Base-by-base conservation (phyloP, 2,113 vertebrate species). In the Lutjanus erythropterus region DNA sequence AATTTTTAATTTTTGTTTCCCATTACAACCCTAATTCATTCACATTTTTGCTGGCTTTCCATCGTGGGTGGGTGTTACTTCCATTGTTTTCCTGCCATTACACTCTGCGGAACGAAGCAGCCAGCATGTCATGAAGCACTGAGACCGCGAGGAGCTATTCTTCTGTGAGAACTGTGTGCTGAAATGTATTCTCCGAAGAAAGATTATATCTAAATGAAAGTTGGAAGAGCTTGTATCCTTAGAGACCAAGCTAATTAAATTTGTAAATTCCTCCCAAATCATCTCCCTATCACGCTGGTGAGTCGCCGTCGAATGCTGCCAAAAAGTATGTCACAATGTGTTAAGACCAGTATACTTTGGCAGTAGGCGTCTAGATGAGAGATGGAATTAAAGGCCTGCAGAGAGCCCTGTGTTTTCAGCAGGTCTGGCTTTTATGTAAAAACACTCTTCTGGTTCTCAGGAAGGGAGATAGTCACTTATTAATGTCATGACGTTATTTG, bases 171-270 rank as follows among this genome's bases (percentile, higher is more conserved):
- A 73, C n/a, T 1, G 68, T 59, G 72, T 33, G 59, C 69, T 52
- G 61, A 83, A 80, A 81, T 68, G 56, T 83, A 88, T 90, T 88
- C 90, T 90, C 88, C 4, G 42, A 89, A 88, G 90, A 80, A 88
- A 91, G 88, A 92, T 92, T 86, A 89, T 37, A 88, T 91, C 83
- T 75, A 91, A 92, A 92, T 91, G 88, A 92, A 92, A 89, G 76
- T 85, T 91, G 87, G 89, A 87, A 69, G 80, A 83, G 81, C 80
- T 69, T 4, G 52, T 39, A 27, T 93, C 91, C 91, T 81, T 27
- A 25, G 93, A 92, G 92, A 93, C 85, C 12, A 1, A 66, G 86
- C 76, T 93, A 92, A 94, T 93, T 92, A 85, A 93, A 92, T 91
- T 91, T 80, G 85, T 91, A 83, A 89, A 84, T 88, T 88, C 75